Base-by-base conservation (phyloP, 2,888 invertebrate species). In the Cartodere bifasciata region DNA sequence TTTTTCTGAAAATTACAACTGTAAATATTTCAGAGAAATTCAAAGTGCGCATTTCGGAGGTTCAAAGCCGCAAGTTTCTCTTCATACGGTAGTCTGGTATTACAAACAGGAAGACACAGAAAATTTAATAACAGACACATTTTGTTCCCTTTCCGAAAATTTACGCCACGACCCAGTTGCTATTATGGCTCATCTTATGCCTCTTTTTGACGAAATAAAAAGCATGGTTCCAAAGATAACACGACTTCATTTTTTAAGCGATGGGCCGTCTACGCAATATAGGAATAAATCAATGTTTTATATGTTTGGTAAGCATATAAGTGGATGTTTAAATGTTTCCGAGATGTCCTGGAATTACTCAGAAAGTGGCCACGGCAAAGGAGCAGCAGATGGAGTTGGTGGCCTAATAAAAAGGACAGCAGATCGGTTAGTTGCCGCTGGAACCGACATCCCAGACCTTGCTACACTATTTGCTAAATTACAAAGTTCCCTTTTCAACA, bases 81-180 rank as follows among this genome's bases (percentile, higher is more conserved):
- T 58, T n/a, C 56, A 58, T 35, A 55, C 54, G 16, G 55, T 53
- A 2, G 51, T 58, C 13, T 36, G 50, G 4, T 57, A 56, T 28
- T n/a, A n/a, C n/a, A n/a, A n/a, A n/a, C n/a, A n/a, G n/a, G n/a
- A n/a, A n/a, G n/a, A n/a, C n/a, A n/a, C n/a, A n/a, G n/a, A n/a
- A n/a, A 10, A 9, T 6, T 13, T 9, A 13, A 13, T 4, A n/a
- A 27, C 16, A 13, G 32, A 22, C 23, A n/a, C n/a, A n/a, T 20
- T 23, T 21, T 37, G 41, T 21, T 35, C 44, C 13, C 30, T 53
- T 4, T 49, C 46, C 13, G 37, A 43, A 29, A 41, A 38, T 32
- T 23, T 44, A 4, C 34, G 43, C 6, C 51, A 55, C 40, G 39
- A 39, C 23, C 44, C 52, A 13, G 30, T 35, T 13, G 46, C 49